Percentiles rank a stretch among this genome's conserved stretches.
Evolutionary conservation across 64 coral and sea anemone species (phyloP).

Genomic region (Porites australiensis): DNA sequence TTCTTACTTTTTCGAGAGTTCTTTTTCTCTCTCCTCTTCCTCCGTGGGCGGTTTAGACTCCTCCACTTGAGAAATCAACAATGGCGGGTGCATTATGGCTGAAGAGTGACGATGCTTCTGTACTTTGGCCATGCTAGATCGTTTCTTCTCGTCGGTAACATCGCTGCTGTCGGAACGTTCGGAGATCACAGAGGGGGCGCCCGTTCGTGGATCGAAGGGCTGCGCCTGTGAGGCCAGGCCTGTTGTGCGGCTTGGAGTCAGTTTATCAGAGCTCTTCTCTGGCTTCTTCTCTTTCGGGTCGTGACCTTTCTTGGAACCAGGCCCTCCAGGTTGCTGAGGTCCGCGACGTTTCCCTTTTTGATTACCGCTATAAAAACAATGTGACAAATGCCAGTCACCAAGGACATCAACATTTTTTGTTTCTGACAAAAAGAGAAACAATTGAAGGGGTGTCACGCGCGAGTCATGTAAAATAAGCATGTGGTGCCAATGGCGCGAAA

Average conservation of each 20-base stretch:
- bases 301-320: constrained; percentile 88
- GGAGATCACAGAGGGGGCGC: constrained; percentile 89
- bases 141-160: constrained; percentile 86
- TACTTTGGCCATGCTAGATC: constrained; percentile 71
- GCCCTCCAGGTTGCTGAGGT: constrained; percentile 65
- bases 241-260: constrained; percentile 71
- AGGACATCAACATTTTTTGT: not conserved
- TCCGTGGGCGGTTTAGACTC: constrained; percentile 62
- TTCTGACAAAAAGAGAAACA: too few species aligned
- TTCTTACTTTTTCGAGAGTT: constrained; percentile 89
- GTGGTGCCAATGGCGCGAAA: not conserved
- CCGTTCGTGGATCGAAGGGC: constrained; percentile 57
- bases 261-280: constrained; percentile 87
- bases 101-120: constrained; percentile 72
- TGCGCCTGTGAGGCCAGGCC: constrained; percentile 56
- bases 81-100: constrained; percentile 57
- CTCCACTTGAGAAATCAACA: constrained; percentile 44
- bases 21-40: constrained; percentile 91
- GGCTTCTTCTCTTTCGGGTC: constrained; percentile 91
- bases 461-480: too few species aligned
- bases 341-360: constrained; percentile 78
- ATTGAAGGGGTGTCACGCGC: too few species aligned
- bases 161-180: constrained; percentile 97
- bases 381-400: not conserved
- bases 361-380: constrained; percentile 43